Conservation (phyloP, 2,888 invertebrate genomes). For the Agrochola lota region DNA sequence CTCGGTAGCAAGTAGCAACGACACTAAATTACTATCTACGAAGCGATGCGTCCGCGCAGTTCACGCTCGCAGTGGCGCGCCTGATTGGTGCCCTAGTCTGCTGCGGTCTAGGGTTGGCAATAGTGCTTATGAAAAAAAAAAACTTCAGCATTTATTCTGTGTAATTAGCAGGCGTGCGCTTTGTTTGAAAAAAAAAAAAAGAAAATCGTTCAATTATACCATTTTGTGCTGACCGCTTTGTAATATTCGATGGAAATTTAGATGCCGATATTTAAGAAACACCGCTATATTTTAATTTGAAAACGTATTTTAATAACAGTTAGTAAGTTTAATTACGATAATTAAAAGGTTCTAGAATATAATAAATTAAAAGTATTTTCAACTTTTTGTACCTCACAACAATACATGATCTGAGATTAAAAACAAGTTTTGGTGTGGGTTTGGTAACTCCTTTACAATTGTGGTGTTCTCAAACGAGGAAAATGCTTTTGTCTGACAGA, state of each 20-base stretch:
- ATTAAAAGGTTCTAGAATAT: slow-evolving; percentile 25
- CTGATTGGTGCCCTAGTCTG: slow-evolving; percentile 78
- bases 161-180: slow-evolving; percentile 14
- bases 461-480: slow-evolving; percentile 30
- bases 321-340: slow-evolving; percentile 24
- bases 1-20: slow-evolving; percentile 79
- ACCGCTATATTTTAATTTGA: slow-evolving; percentile 1
- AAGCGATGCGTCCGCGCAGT: slow-evolving; percentile 79
- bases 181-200: slow-evolving; percentile 4
- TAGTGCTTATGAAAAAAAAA: not conserved
- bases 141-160: not conserved
- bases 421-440: slow-evolving; percentile 40
- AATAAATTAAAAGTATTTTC: slow-evolving; percentile 19
- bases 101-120: slow-evolving; percentile 68
- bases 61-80: slow-evolving; percentile 70
- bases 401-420: slow-evolving; percentile 19
- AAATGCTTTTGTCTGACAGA: slow-evolving; percentile 28
- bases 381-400: slow-evolving; percentile 29
- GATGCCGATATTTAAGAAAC: slow-evolving; percentile 1
- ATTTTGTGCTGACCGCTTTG: slow-evolving; percentile 8
- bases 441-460: not conserved
- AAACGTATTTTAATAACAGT: slow-evolving; percentile 2
- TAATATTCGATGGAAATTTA: not conserved
- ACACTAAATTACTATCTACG: slow-evolving; percentile 85
- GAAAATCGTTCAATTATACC: not conserved